Percentiles rank a stretch among this genome's conserved stretches.
phyloP scores from a whole-genome alignment of 2,888 invertebrate species.

The Hyalella azteca region DNA sequence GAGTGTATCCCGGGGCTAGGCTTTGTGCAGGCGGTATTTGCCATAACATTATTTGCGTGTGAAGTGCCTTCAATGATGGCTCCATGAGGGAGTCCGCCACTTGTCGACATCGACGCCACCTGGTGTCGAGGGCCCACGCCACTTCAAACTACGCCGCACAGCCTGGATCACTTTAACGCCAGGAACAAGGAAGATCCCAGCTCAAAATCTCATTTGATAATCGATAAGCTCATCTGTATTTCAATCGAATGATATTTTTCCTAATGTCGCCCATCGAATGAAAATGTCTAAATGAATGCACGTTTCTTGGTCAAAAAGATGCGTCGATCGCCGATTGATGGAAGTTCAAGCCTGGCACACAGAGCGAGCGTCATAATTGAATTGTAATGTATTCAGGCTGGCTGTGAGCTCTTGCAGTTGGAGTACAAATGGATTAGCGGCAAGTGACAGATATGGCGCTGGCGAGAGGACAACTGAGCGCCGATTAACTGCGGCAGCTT shows the following conservation, averaged over 20 bases:
- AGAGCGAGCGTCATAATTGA: constrained; percentile 11
- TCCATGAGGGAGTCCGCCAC: not conserved
- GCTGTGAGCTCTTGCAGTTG: not conserved
- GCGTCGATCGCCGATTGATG: no score
- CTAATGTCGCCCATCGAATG: not conserved
- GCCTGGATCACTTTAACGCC: not conserved
- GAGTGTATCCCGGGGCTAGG: not conserved
- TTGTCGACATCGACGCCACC: not conserved
- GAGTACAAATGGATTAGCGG: constrained; percentile 31
- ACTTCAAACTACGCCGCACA: not conserved
- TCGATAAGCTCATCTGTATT: not conserved
- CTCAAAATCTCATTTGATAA: not conserved
- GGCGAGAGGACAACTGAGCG: not conserved
- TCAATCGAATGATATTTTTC: no score
- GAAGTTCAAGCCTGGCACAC: no score
- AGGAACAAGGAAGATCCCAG: not conserved
- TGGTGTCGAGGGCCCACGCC: not conserved
- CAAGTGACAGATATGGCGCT: not conserved
- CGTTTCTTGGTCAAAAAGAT: no score
- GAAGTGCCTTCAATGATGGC: not conserved
- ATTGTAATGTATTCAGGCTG: constrained; percentile 25
- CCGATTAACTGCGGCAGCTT: constrained; percentile 4
- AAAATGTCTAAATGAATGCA: not conserved
- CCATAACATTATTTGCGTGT: constrained; percentile 6
- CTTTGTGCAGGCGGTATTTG: not conserved